phyloP scores from a whole-genome alignment of 2,797 vertebrate genomes.

The Euthynnus affinis region DNA sequence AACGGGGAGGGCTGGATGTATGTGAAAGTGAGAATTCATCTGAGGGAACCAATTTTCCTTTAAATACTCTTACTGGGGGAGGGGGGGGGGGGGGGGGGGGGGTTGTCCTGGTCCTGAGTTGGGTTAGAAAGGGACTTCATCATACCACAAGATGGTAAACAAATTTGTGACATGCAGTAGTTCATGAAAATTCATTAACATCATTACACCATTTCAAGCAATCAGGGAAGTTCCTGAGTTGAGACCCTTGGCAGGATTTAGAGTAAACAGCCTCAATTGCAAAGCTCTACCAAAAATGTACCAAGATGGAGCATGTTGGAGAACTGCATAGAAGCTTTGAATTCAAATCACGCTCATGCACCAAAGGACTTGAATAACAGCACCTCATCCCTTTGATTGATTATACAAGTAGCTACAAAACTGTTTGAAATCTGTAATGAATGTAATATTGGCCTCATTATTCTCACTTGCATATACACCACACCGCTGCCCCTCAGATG shows the following conservation, averaged over 20 bases:
- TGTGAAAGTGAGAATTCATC: conserved; percentile 60
- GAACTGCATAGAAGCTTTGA: conserved; percentile 53
- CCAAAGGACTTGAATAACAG: conserved; percentile 58
- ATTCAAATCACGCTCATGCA: conserved; percentile 46
- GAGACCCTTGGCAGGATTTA: conserved; percentile 81
- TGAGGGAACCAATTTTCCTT: conserved; percentile 16
- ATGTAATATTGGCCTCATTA: conserved; percentile 13
- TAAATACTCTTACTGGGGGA: conserved; percentile 22
- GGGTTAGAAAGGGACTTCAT: conserved; percentile 52
- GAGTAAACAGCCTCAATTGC: conserved; percentile 71
- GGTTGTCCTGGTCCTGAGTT: conserved; percentile 72
- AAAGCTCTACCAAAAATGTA: conserved; percentile 43
- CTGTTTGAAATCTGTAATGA: conserved; percentile 41
- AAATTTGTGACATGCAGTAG: conserved; percentile 47
- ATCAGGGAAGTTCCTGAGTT: conserved; percentile 81
- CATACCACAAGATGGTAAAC: conserved; percentile 41
- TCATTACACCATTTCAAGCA: conserved; percentile 58
- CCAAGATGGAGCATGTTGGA: conserved; percentile 47
- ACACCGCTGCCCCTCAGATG: conserved; percentile 5
- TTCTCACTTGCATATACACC: conserved; percentile 68
- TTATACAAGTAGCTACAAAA: conserved; percentile 50
- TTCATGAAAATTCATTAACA: conserved; percentile 48
- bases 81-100: background rate
- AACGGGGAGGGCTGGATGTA: conserved; percentile 45
- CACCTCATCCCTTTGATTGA: conserved; percentile 54